A percentile compares a stretch with the other conserved stretches of the same genome.
Evolutionary conservation across 1,140 invertebrate species (phyloP).

Genomic region (Stegodyphus dumicola): DNA sequence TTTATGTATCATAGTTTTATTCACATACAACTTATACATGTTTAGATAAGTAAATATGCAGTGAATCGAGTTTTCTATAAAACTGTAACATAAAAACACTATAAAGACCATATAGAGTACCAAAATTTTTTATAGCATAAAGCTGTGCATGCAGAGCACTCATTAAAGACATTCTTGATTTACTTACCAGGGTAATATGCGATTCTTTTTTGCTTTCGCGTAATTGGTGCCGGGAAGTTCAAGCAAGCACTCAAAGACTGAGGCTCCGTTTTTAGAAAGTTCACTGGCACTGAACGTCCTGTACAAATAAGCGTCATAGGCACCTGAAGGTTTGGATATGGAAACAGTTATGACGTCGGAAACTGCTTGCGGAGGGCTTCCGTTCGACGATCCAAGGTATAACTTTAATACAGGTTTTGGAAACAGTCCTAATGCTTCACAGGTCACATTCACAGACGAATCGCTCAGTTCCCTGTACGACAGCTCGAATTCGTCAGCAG

Average conservation of each 20-base stretch:
- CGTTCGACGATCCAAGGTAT: conserved; percentile 11
- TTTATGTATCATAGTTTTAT: no score
- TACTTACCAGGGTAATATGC: conserved; percentile 43
- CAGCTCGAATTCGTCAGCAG: conserved; percentile 36
- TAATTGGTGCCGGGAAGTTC: conserved; percentile 52
- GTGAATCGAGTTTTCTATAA: no score
- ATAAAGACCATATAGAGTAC: no score
- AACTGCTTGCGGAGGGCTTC: conserved; percentile 2
- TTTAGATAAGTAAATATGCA: no score
- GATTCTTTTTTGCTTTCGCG: conserved; percentile 35
- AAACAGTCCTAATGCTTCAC: conserved; percentile 30
- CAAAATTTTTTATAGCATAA: no score
- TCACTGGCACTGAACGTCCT: conserved; percentile 37
- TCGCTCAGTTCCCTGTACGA: conserved; percentile 19
- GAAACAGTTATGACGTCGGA: conserved; percentile 7
- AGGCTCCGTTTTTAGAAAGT: conserved; percentile 22
- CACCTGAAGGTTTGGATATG: background rate
- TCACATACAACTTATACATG: no score
- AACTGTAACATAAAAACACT: no score
- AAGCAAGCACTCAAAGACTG: conserved; percentile 35
- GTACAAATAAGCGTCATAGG: conserved; percentile 40
- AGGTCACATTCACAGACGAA: conserved; percentile 31
- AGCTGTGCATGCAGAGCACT: no score
- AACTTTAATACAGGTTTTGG: conserved; percentile 21
- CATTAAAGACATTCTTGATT: background rate